Evolutionary conservation across 2,113 vertebrate species (phyloP), one percentile per base, ranked within the genome.

Genomic region (Antigone vipio): DNA sequence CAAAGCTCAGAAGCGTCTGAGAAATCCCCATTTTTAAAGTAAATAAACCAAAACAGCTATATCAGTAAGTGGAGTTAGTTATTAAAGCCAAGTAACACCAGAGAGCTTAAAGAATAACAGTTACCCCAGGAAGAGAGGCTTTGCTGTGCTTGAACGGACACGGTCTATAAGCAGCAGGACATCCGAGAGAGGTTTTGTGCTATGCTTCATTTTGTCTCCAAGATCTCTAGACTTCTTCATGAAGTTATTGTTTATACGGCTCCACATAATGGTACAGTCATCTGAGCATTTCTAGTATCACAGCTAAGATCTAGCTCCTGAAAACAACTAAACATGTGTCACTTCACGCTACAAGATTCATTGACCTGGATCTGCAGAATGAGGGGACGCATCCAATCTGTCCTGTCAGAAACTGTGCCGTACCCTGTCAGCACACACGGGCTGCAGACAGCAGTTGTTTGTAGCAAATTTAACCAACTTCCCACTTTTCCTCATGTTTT

Each of bases 31-130:
- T 45, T 93, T 81, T 79, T 68, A 82, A 90, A 91, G 60, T 42
- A 91, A 93, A 81, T 71, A 92, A 58, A 89, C 34, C 40, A 72
- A 78, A 93, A 23, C 56, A 89, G 10, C 62, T 75, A 4, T 64
- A 82, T 76, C 69, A 68, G 21, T 68, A 76, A 72, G 24, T 15
- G 11, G 52, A 91, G 83, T 94, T 96, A 96, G 94, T 94, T 60
- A 93, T 93, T 93, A 91, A 94, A 85, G 66, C 16, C 58, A 72
- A 69, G n/a, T 75, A 85, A 78, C 56, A 79, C 53, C 49, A 81
- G 42, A 80, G 38, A 91, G 89, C 42, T 94, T 91, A 91, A 95
- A 95, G 34, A 82, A 24, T 87, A 95, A 84, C 74, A 89, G 32
- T 32, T 81, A 82, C 38, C 9, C 35, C 47, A 53, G 56, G 64